Percentiles rank a stretch among this genome's conserved stretches.
Conservation (phyloP, 2,797 vertebrate genomes). For the Hipposideros larvatus region DNA sequence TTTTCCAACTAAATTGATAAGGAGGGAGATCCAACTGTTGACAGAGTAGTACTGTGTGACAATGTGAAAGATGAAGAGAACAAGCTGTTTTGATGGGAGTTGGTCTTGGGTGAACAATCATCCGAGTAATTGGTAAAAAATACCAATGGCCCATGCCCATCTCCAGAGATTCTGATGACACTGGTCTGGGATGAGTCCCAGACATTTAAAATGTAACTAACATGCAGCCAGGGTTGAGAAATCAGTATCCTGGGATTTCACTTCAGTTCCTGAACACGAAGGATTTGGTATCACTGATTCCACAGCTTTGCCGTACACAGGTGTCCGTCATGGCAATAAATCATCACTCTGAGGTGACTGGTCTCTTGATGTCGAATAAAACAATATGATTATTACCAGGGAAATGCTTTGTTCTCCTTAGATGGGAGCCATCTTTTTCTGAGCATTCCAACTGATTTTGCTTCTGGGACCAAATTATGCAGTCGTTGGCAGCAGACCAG, state of each 20-base stretch:
- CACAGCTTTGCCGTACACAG: not conserved
- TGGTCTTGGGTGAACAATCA: not conserved
- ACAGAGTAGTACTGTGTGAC: not conserved
- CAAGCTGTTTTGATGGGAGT: not conserved
- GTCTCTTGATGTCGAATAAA: not conserved
- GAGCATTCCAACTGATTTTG: not conserved
- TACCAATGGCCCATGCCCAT: not conserved
- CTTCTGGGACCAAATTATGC: conserved; percentile 37
- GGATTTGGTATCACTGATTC: not conserved
- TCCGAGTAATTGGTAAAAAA: not conserved
- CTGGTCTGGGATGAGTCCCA: not conserved
- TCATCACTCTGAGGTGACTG: not conserved
- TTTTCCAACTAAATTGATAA: not conserved
- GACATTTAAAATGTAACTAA: not conserved
- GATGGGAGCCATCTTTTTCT: not conserved
- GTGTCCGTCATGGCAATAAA: not conserved
- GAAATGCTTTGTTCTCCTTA: not conserved
- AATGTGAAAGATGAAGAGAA: not conserved
- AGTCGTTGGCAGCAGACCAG: not conserved
- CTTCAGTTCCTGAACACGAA: not conserved
- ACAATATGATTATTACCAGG: not conserved
- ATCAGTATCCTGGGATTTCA: not conserved
- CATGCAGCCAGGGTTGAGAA: not conserved
- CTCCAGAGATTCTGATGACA: not conserved
- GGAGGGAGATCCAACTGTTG: not conserved